Evolutionary conservation across 2,113 vertebrate species (phyloP).

Genomic region (Atractosteus spatula): DNA sequence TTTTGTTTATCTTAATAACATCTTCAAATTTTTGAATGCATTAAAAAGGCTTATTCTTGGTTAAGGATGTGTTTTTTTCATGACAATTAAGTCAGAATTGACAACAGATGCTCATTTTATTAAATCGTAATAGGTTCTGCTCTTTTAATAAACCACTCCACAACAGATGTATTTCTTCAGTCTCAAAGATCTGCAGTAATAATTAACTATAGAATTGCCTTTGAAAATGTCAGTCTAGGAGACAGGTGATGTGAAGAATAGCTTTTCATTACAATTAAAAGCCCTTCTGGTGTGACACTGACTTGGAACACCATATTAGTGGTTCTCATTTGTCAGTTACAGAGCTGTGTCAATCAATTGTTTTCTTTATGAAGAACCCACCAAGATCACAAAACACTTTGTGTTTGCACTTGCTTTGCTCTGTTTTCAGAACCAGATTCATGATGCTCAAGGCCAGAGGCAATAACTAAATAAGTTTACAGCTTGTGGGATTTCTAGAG

Average conservation of each 20-base stretch:
- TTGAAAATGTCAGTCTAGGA: neutral
- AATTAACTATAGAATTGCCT: neutral
- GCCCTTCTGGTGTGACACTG: neutral
- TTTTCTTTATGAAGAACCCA: neutral
- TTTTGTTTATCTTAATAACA: neutral
- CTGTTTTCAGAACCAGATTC: neutral
- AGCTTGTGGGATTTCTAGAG: neutral
- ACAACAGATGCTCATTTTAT: neutral
- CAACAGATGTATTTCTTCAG: neutral
- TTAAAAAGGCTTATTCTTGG: neutral
- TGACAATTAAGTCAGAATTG: neutral
- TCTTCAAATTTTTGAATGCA: neutral
- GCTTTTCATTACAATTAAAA: neutral
- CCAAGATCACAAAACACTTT: too few species aligned
- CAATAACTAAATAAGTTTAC: neutral
- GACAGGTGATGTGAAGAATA: neutral
- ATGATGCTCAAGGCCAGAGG: neutral
- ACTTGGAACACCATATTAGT: neutral
- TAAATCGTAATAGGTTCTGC: neutral
- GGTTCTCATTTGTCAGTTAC: too few species aligned
- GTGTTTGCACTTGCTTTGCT: neutral
- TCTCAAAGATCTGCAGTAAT: neutral
- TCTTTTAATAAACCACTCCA: neutral
- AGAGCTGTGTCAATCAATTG: neutral
- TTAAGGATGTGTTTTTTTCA: neutral